Base-by-base conservation (phyloP, 2,888 invertebrate species). In the Phengaris alcon region DNA sequence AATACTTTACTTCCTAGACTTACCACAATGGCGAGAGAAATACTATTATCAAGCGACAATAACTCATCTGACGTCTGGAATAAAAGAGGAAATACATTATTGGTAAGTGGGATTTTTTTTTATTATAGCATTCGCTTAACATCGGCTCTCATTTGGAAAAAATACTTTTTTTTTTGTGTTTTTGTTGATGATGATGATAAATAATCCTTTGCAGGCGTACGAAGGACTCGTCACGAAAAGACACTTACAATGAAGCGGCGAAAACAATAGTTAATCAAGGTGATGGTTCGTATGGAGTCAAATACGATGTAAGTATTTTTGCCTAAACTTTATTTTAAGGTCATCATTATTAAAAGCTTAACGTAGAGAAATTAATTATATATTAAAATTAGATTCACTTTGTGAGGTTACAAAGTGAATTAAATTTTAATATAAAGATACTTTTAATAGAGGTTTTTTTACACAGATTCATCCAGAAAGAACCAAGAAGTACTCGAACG, bases 201-300 rank as follows among this genome's bases (percentile, higher is more conserved):
- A 59, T 22, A 22, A 59, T 22, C 70, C 15, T 78, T 80, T 64
- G 70, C 73, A 89, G 89, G 89, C 83, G 77, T 76, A 83, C 84
- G 0, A 77, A 77, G 3, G 77, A 77, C 12, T 78, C 80, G 55
- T 88, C 87, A 0, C 84, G 89, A 76, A 77, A 86, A 9, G 88
- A 89, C 73, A 85, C 83, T 79, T 89, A 90, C 74, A 69, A 83
- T 8, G 89, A 88, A 2, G 82, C 84, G 52, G 86, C 86, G 0
- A 87, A 86, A 76, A 77, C 77, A 0, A 79, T 87, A 15, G 77
- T 80, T 55, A 22, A 77, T n/a, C 3, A 78, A 2, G 22, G 6
- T 9, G 57, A 75, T n/a, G 52, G 48, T 35, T 55, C 54, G 35
- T 77, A 68, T 55, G 83, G 84, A 46, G 59, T 80, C 1, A 78